These are phyloP conservation scores for Calameuta idolon DNA, from an alignment of 2,888 invertebrate species.

Conservation along the genomic window DNA sequence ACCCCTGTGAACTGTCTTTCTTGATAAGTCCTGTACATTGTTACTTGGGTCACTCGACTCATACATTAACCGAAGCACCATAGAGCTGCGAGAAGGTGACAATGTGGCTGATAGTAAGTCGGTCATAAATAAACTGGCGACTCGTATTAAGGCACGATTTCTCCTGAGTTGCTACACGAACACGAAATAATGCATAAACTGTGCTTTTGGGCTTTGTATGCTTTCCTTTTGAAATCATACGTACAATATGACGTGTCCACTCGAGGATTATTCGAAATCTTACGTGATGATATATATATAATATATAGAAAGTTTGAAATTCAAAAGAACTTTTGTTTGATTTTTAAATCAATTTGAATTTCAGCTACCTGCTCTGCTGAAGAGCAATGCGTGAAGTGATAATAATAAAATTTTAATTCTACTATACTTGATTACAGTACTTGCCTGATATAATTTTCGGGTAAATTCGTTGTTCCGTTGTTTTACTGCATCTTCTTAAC, in stretches of 20 bases:
- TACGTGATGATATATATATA: not conserved
- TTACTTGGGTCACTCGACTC: not conserved
- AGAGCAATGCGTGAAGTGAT: not conserved
- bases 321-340: not conserved
- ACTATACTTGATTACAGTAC: not conserved
- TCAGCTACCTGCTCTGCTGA: too few relatives aligned
- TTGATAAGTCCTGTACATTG: not conserved
- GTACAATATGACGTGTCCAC: not conserved
- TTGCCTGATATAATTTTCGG: not conserved
- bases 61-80: not conserved
- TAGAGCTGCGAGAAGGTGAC: not conserved
- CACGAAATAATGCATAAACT: not conserved
- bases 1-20: not conserved
- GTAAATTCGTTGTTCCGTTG: not conserved
- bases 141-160: not conserved
- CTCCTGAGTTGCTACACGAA: not conserved
- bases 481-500: not conserved
- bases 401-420: not conserved
- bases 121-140: not conserved
- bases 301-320: not conserved
- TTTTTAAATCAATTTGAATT: not conserved
- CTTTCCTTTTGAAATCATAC: not conserved
- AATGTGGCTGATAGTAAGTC: not conserved
- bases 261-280: not conserved
- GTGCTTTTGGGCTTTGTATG: not conserved